Conservation (phyloP, 2,797 vertebrate species). For the Dromococcyx pavoninus region DNA sequence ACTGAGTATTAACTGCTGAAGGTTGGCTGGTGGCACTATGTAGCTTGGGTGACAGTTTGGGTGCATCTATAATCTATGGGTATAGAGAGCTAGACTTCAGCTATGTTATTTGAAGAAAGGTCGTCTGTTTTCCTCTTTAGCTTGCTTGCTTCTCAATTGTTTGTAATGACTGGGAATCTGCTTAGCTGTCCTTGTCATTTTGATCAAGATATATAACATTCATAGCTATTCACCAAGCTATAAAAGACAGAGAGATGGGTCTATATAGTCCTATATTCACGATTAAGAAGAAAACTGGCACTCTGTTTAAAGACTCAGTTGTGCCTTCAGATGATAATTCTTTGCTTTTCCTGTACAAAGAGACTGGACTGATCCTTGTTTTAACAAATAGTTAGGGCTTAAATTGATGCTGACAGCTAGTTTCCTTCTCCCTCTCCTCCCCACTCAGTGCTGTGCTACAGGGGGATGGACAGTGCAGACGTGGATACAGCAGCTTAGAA, state of each 20-base stretch:
- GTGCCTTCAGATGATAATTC: background rate
- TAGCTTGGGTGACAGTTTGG: background rate
- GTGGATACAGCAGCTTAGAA: background rate
- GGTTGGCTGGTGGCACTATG: background rate
- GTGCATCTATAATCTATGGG: background rate
- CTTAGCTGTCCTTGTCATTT: background rate
- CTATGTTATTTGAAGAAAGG: background rate
- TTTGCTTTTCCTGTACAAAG: background rate
- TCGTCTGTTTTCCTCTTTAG: background rate
- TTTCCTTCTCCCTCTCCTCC: background rate
- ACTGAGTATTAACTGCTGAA: background rate
- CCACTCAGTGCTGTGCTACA: background rate
- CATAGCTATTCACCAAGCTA: background rate
- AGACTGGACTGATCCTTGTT: background rate
- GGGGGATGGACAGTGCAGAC: background rate
- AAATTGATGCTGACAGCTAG: background rate
- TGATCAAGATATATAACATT: background rate
- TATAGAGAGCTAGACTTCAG: background rate
- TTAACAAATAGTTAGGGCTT: background rate
- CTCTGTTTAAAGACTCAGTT: background rate
- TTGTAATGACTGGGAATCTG: background rate
- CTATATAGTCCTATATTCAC: background rate
- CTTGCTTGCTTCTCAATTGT: background rate
- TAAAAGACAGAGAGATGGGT: background rate
- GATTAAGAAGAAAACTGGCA: background rate